Conservation (phyloP, 2,113 vertebrate genomes). For the Speoplatyrhinus poulsoni region DNA sequence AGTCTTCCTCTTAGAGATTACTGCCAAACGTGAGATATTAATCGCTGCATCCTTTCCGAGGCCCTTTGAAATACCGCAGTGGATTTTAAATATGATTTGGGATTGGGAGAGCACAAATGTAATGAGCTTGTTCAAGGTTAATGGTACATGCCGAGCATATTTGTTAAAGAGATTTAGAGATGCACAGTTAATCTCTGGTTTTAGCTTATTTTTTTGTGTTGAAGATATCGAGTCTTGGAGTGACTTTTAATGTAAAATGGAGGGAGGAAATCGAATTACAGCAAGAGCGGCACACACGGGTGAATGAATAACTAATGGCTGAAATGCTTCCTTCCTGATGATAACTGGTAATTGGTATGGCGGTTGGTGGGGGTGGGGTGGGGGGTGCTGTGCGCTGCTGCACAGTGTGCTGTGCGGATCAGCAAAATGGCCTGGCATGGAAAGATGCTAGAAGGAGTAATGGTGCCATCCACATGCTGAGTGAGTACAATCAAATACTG, state of each 20-base stretch:
- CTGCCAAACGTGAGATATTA: slow-evolving; percentile 11
- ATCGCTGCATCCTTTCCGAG: slow-evolving; percentile 31
- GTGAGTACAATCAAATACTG: slow-evolving; percentile 42
- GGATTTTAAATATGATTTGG: slow-evolving; percentile 42
- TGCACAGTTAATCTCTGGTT: slow-evolving; percentile 52
- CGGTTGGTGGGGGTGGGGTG: neutral
- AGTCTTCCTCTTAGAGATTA: slow-evolving; percentile 41
- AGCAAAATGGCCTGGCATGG: slow-evolving; percentile 47
- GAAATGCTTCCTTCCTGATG: slow-evolving; percentile 45
- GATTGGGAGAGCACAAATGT: slow-evolving; percentile 29
- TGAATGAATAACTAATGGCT: slow-evolving; percentile 63
- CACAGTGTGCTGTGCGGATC: slow-evolving; percentile 46
- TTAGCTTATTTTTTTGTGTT: slow-evolving; percentile 37
- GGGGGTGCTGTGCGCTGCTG: slow-evolving; percentile 23
- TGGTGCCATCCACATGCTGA: slow-evolving; percentile 66
- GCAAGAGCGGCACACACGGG: slow-evolving; percentile 45
- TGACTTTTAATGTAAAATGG: slow-evolving; percentile 55
- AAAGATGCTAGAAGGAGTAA: slow-evolving; percentile 59
- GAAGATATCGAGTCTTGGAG: slow-evolving; percentile 45
- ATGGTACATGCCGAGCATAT: slow-evolving; percentile 48
- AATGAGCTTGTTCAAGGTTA: slow-evolving; percentile 67
- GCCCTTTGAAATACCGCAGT: slow-evolving; percentile 37
- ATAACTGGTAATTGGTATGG: slow-evolving; percentile 66
- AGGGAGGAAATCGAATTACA: slow-evolving; percentile 57
- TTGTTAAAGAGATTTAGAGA: slow-evolving; percentile 59